phyloP scores from a whole-genome alignment of 2,797 vertebrate genomes.

The Thunnus albacares region DNA sequence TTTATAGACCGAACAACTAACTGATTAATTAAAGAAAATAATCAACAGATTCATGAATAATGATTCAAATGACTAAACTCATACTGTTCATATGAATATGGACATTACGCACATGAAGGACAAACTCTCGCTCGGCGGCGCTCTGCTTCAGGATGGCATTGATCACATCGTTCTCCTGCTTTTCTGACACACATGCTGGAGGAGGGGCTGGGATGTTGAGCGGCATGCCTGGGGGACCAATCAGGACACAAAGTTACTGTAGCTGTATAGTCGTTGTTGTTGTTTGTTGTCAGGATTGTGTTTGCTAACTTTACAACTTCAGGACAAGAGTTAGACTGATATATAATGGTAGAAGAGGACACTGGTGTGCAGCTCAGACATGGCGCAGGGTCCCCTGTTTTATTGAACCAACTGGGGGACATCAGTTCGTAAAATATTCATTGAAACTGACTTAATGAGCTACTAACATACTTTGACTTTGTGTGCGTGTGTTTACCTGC shows the following conservation, averaged over 20 bases:
- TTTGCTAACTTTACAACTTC: background rate
- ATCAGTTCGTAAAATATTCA: background rate
- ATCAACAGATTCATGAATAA: too few relatives aligned
- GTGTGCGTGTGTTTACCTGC: slow-evolving; percentile 81
- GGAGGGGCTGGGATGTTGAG: slow-evolving; percentile 96
- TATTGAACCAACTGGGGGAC: too few relatives aligned
- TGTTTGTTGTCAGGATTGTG: background rate
- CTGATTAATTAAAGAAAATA: background rate
- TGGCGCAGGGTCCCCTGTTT: too few relatives aligned
- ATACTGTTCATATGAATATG: background rate
- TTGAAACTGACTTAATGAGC: background rate
- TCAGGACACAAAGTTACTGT: slow-evolving; percentile 2
- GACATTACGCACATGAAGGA: slow-evolving; percentile 81
- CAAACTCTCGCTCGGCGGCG: slow-evolving; percentile 94
- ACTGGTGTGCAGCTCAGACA: too few relatives aligned
- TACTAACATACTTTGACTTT: background rate
- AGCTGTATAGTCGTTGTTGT: too few relatives aligned
- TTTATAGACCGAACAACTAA: background rate
- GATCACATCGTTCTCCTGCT: slow-evolving; percentile 98
- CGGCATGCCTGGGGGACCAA: slow-evolving; percentile 82
- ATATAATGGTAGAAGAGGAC: too few relatives aligned
- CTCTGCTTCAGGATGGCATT: slow-evolving; percentile 97
- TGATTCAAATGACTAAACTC: too few relatives aligned
- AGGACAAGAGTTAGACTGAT: background rate
- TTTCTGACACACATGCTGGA: slow-evolving; percentile 96